Conservation (phyloP, 2,888 invertebrate genomes). For the Zaprionus obscuricornis region DNA sequence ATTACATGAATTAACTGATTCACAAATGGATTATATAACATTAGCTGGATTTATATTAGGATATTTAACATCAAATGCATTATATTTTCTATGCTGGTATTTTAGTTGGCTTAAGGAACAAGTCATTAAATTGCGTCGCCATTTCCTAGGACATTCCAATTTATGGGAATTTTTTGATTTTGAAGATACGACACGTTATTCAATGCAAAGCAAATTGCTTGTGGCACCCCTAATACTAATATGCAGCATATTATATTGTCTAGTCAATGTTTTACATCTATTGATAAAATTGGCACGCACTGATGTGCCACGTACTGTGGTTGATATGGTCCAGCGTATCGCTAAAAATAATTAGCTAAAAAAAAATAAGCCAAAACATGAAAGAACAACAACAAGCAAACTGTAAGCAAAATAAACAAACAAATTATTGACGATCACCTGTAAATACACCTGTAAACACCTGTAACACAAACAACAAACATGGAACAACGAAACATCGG, state of each 20-base stretch:
- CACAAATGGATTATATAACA: slow-evolving; percentile 70
- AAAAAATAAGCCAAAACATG: too few relatives aligned
- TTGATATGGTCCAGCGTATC: slow-evolving; percentile 53
- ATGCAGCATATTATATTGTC: slow-evolving; percentile 56
- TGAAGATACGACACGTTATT: slow-evolving; percentile 55
- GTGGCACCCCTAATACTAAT: slow-evolving; percentile 61
- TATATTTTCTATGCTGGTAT: slow-evolving; percentile 61
- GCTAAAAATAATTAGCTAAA: slow-evolving; percentile 3
- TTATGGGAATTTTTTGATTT: slow-evolving; percentile 70
- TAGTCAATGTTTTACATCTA: slow-evolving; percentile 55
- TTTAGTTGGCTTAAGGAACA: slow-evolving; percentile 66
- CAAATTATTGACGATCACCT: too few relatives aligned
- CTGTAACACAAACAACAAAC: too few relatives aligned
- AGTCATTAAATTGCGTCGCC: slow-evolving; percentile 53
- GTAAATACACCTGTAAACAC: too few relatives aligned
- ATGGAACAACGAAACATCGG: too few relatives aligned
- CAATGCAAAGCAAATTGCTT: slow-evolving; percentile 62
- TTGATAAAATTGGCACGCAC: slow-evolving; percentile 52
- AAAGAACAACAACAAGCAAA: too few relatives aligned
- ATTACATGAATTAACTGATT: too few relatives aligned
- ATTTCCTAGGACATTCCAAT: slow-evolving; percentile 59
- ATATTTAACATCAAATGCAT: slow-evolving; percentile 59
- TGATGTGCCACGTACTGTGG: slow-evolving; percentile 55
- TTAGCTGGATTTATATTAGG: slow-evolving; percentile 64
- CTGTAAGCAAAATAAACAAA: too few relatives aligned